Evolutionary conservation across 1,140 invertebrate species (phyloP).

Genomic region (Cherax quadricarinatus): DNA sequence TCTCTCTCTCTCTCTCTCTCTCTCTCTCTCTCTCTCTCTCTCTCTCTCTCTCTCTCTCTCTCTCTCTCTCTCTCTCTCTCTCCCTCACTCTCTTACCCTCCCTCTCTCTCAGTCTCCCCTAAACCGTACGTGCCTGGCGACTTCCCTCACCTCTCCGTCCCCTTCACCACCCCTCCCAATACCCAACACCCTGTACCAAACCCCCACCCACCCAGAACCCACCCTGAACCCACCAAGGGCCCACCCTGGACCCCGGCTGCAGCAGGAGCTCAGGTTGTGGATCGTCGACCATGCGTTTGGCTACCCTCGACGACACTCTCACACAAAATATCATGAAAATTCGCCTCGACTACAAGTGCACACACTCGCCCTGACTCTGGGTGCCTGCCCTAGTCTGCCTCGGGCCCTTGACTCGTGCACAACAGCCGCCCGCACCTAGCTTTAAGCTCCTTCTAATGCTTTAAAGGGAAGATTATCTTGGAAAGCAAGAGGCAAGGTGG

Average conservation of each 20-base stretch:
- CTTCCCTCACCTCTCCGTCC: slow-evolving; percentile 9
- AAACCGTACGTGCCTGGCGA: not conserved
- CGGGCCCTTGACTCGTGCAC: slow-evolving; percentile 45
- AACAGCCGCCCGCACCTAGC: slow-evolving; percentile 16
- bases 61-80: slow-evolving; percentile 36
- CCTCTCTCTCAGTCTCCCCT: slow-evolving; percentile 38
- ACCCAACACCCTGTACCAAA: not conserved
- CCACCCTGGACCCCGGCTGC: slow-evolving; percentile 1
- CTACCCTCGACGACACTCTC: slow-evolving; percentile 60
- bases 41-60: slow-evolving; percentile 25
- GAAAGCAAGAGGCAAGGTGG: not conserved
- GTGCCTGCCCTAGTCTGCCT: slow-evolving; percentile 41
- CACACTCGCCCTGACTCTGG: not conserved
- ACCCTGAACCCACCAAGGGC: not conserved
- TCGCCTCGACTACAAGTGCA: slow-evolving; percentile 37
- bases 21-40: slow-evolving; percentile 17
- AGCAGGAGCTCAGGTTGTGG: slow-evolving; percentile 54
- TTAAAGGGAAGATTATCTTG: no score
- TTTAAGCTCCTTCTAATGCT: not conserved
- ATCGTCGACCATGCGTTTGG: slow-evolving; percentile 67
- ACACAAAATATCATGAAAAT: slow-evolving; percentile 66
- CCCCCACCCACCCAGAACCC: not conserved
- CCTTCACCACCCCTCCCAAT: no score
- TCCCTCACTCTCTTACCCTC: slow-evolving; percentile 43
- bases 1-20: not conserved